A percentile compares a stretch with the other conserved stretches of the same genome.
These are phyloP conservation scores for Sclerodermus sp. DNA, from an alignment of 2,888 invertebrate species.

Conservation along the genomic window DNA sequence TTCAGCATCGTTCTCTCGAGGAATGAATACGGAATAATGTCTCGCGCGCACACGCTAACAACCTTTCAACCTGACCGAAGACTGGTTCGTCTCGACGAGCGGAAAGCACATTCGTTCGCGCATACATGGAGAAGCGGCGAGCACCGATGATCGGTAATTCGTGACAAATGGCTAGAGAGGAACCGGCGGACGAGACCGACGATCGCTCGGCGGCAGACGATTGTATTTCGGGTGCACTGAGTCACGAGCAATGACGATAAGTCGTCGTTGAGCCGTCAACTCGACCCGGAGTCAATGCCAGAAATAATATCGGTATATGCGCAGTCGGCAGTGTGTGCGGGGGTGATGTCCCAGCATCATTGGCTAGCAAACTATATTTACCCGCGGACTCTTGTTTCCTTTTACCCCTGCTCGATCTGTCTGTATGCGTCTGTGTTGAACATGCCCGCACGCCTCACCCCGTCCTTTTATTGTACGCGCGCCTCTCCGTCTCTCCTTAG, in stretches of 20 bases:
- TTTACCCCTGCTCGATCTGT: conserved; percentile 4
- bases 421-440: neutral
- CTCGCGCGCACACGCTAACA: conserved; percentile 32
- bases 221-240: conserved; percentile 47
- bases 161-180: too few species aligned
- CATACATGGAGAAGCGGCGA: too few species aligned
- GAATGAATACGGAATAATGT: conserved; percentile 25
- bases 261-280: conserved; percentile 32
- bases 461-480: neutral
- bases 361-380: conserved; percentile 52
- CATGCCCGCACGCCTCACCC: neutral
- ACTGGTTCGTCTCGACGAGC: too few species aligned
- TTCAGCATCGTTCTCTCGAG: conserved; percentile 8
- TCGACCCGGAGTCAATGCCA: conserved; percentile 46
- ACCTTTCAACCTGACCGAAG: conserved; percentile 30
- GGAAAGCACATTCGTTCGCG: too few species aligned
- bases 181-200: too few species aligned
- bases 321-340: conserved; percentile 22
- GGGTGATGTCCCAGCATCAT: conserved; percentile 45
- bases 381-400: conserved; percentile 22
- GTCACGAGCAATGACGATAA: conserved; percentile 42
- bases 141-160: too few species aligned
- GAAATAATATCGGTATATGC: conserved; percentile 49
- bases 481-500: conserved; percentile 9
- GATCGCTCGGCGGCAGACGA: too few species aligned